Evolutionary conservation across 2,888 invertebrate species (phyloP), one percentile per base, ranked within the genome.

Genomic region (Thymelicus acteon): DNA sequence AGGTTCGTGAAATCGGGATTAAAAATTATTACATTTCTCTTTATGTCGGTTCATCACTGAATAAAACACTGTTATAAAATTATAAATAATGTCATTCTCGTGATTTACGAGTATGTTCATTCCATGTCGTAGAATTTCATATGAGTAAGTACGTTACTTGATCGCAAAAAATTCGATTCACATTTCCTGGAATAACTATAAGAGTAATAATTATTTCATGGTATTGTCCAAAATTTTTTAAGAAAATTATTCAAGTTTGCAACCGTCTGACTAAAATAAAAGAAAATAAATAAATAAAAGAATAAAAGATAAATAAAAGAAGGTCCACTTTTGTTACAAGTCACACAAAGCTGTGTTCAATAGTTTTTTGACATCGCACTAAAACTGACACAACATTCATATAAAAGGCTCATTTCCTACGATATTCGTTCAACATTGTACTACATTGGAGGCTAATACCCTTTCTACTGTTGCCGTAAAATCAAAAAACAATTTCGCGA

Each of bases 401-500:
- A 62, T 62, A 62, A 68, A 62, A 68, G 31, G 52, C 47, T 44
- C 47, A 15, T 61, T 47, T 6, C 49, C 54, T 49, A 24, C 48
- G 54, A 54, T 66, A 54, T 52, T 60, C 15, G 15, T 65, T 39
- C 47, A 62, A 47, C 60, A 63, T 60, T 57, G 15, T 66, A 71
- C 54, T 60, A 48, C 60, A 63, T 57, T 58, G 19, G 62, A 71
- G 54, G 52, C 60, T 72, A 78, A 80, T 80, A 80, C 78, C 77
- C 79, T 78, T 77, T 78, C 79, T 77, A 77, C 75, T 77, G 76
- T 78, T 75, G 77, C 75, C 72, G 77, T 77, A 79, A 83, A 86
- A 86, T 87, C 85, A 84, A 86, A 87, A 89, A 88, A 88, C 87
- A 89, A 90, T 89, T 89, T 90, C 82, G 82, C 79, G 75, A 74